These are phyloP conservation scores for Nemurella pictetii DNA, from an alignment of 2,888 invertebrate genomes.

Conservation along the genomic window DNA sequence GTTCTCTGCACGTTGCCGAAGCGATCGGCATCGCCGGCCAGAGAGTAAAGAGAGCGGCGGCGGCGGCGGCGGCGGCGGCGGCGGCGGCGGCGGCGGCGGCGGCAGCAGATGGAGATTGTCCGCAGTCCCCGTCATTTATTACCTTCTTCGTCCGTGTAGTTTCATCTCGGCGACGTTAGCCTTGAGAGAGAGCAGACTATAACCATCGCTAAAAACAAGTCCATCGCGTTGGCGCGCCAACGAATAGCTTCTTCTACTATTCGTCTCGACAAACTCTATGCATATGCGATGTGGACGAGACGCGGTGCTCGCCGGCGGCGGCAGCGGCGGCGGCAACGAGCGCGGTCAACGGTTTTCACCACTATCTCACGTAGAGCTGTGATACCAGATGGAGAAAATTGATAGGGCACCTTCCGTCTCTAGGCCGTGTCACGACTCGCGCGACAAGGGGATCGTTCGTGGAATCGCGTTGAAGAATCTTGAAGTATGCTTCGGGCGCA, in stretches of 20 bases:
- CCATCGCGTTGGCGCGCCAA: neutral
- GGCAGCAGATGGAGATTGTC: neutral
- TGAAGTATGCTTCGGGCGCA: neutral
- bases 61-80: neutral
- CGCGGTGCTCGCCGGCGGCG: too few species aligned
- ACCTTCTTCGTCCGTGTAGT: neutral
- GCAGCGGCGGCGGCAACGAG: too few species aligned
- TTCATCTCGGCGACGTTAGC: neutral
- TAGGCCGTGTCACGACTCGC: neutral
- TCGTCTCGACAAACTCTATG: neutral
- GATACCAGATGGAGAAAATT: neutral
- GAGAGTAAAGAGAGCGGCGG: too few species aligned
- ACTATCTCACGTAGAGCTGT: neutral
- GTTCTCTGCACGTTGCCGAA: neutral
- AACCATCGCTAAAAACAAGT: neutral
- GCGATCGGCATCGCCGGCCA: too few species aligned
- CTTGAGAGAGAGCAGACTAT: neutral
- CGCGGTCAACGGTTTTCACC: neutral
- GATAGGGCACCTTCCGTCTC: neutral
- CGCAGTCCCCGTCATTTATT: neutral
- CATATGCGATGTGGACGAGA: neutral
- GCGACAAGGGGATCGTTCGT: neutral
- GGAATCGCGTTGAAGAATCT: neutral
- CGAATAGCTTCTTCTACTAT: neutral
- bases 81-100: neutral